A percentile compares a stretch with the other conserved stretches of the same genome.
These are phyloP conservation scores for Anolis sagrei DNA, from an alignment of 2,113 vertebrate genomes.

Conservation along the genomic window DNA sequence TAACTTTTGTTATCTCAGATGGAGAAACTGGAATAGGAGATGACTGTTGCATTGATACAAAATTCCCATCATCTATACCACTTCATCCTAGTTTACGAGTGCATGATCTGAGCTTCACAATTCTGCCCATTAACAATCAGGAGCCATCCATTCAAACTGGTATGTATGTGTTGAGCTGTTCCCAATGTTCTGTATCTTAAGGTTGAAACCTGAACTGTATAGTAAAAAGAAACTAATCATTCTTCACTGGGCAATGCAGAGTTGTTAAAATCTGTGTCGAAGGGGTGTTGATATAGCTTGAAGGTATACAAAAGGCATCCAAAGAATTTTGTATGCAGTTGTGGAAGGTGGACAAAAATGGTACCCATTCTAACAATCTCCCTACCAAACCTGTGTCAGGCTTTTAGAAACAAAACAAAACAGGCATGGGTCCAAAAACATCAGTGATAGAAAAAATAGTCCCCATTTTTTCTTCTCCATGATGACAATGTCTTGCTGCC, in stretches of 20 bases:
- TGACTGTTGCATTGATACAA: constrained; percentile 71
- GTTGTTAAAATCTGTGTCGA: neutral
- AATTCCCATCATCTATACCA: constrained; percentile 66
- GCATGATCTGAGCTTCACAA: constrained; percentile 77
- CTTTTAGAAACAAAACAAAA: neutral
- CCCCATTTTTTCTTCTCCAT: too few species aligned
- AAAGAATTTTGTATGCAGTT: neutral
- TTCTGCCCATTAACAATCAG: constrained; percentile 77
- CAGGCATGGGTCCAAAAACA: neutral
- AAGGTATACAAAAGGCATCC: neutral
- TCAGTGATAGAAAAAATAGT: too few species aligned
- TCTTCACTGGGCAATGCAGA: neutral
- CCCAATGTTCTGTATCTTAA: constrained; percentile 4
- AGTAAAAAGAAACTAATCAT: neutral
- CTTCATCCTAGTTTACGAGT: constrained; percentile 75
- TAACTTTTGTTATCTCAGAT: constrained; percentile 78
- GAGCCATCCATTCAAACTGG: constrained; percentile 60
- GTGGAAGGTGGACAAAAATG: neutral
- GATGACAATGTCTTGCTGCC: neutral
- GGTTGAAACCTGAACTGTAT: neutral
- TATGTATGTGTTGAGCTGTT: constrained; percentile 37
- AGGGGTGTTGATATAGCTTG: neutral
- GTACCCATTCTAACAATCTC: neutral
- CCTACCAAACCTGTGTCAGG: neutral
- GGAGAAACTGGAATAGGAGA: constrained; percentile 62